phyloP scores from a whole-genome alignment of 2,113 vertebrate species.

The Ia io region DNA sequence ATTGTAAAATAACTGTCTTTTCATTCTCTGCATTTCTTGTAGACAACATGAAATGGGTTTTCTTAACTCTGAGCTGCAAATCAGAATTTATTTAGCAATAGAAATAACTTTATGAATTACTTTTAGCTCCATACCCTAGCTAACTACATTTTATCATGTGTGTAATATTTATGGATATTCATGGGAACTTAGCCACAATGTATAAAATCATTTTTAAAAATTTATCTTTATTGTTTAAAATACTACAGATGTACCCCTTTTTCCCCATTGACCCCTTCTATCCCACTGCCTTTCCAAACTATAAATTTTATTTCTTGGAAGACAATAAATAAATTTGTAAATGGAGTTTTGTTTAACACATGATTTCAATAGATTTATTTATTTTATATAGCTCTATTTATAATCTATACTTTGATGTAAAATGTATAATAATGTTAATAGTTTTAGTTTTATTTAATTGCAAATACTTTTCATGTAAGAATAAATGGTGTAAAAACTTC shows the following conservation, averaged over 20 bases:
- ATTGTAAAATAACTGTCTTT: neutral
- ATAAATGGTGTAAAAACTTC: neutral
- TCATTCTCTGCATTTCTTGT: neutral
- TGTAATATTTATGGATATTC: neutral
- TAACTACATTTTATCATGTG: neutral
- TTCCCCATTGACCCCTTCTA: no score
- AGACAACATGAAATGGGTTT: neutral
- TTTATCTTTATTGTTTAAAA: no score
- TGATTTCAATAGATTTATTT: neutral
- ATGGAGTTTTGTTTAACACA: neutral
- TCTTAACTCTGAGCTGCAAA: neutral
- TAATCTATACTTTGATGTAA: neutral
- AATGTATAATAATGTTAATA: neutral
- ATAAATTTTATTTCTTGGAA: neutral
- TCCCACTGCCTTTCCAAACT: neutral
- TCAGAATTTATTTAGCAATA: neutral
- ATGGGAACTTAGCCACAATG: neutral
- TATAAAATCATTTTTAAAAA: neutral
- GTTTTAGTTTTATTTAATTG: neutral
- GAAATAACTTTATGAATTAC: neutral
- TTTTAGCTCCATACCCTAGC: neutral
- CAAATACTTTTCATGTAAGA: neutral
- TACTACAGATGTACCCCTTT: no score
- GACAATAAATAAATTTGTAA: neutral
- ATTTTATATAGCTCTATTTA: neutral